A percentile compares a stretch with the other conserved stretches of the same genome.
phyloP scores from a whole-genome alignment of 2,888 invertebrate species.

The Athalia rosae region DNA sequence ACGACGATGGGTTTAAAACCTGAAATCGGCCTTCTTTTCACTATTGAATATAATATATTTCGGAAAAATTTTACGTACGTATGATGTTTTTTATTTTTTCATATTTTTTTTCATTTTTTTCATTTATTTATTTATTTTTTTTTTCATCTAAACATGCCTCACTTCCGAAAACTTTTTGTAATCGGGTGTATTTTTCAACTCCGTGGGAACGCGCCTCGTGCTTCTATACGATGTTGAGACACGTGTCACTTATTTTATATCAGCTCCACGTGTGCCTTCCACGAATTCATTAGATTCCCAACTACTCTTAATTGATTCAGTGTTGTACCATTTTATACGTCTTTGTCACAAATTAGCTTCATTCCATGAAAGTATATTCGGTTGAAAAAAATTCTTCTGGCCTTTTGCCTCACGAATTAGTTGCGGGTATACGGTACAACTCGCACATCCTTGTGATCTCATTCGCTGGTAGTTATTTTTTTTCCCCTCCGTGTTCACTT shows the following conservation, averaged over 20 bases:
- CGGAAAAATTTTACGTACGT: neutral
- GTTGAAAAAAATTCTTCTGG: neutral
- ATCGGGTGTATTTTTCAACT: neutral
- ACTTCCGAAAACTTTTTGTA: neutral
- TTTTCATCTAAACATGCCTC: neutral
- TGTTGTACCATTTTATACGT: constrained; percentile 38
- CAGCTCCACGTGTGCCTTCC: constrained; percentile 42
- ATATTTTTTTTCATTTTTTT: too few species aligned
- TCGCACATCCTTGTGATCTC: too few species aligned
- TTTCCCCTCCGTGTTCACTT: too few species aligned
- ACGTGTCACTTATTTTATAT: constrained; percentile 35
- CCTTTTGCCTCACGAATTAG: too few species aligned
- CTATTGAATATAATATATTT: too few species aligned
- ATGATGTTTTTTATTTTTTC: too few species aligned
- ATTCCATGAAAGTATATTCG: constrained; percentile 23
- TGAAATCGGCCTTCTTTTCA: constrained; percentile 5
- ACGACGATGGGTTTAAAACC: constrained; percentile 2
- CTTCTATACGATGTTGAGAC: neutral
- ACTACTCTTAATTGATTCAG: constrained; percentile 43
- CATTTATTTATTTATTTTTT: too few species aligned
- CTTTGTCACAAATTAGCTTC: constrained; percentile 41
- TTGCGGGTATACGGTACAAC: too few species aligned
- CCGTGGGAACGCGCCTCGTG: constrained; percentile 29
- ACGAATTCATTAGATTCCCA: constrained; percentile 38
- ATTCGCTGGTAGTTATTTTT: too few species aligned